A percentile compares a stretch with the other conserved stretches of the same genome.
These are phyloP conservation scores for Drosophila picticornis DNA, from an alignment of 2,888 invertebrate genomes.

Conservation along the genomic window DNA sequence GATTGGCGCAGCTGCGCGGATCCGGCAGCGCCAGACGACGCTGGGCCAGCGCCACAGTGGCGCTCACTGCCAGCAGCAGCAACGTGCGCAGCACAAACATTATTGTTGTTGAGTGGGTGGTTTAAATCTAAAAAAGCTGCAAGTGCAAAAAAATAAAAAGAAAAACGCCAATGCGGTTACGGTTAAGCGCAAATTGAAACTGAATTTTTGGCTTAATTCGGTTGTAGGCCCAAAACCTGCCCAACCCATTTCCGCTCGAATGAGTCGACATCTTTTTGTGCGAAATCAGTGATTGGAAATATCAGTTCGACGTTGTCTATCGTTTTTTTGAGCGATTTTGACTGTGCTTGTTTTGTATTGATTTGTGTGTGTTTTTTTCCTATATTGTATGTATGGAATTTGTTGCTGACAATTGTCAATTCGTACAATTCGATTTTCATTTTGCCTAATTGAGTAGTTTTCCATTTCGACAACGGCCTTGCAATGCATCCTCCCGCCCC, in stretches of 20 bases:
- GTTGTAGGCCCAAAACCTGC: slow-evolving; percentile 27
- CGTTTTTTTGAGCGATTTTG: slow-evolving; percentile 73
- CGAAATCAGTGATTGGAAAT: slow-evolving; percentile 79
- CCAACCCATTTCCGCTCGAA: slow-evolving; percentile 72
- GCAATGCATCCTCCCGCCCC: slow-evolving; percentile 7
- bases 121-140: slow-evolving; percentile 18
- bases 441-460: slow-evolving; percentile 75
- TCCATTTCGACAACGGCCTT: slow-evolving; percentile 55
- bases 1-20: slow-evolving; percentile 94
- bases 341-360: slow-evolving; percentile 30
- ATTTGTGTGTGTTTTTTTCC: slow-evolving; percentile 3
- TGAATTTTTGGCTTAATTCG: slow-evolving; percentile 19
- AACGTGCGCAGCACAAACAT: slow-evolving; percentile 84
- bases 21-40: slow-evolving; percentile 94
- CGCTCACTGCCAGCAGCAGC: slow-evolving; percentile 89
- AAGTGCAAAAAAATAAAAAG: slow-evolving; percentile 13
- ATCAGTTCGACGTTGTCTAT: slow-evolving; percentile 32
- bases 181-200: slow-evolving; percentile 25
- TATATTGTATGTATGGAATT: slow-evolving; percentile 54
- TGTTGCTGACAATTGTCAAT: slow-evolving; percentile 58
- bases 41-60: slow-evolving; percentile 90
- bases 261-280: slow-evolving; percentile 56
- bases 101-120: slow-evolving; percentile 18
- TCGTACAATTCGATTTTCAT: slow-evolving; percentile 54
- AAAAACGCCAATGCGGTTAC: slow-evolving; percentile 1